These are phyloP conservation scores for Drosophila quadrilineata DNA, from an alignment of 1,140 invertebrate species.

Conservation along the genomic window DNA sequence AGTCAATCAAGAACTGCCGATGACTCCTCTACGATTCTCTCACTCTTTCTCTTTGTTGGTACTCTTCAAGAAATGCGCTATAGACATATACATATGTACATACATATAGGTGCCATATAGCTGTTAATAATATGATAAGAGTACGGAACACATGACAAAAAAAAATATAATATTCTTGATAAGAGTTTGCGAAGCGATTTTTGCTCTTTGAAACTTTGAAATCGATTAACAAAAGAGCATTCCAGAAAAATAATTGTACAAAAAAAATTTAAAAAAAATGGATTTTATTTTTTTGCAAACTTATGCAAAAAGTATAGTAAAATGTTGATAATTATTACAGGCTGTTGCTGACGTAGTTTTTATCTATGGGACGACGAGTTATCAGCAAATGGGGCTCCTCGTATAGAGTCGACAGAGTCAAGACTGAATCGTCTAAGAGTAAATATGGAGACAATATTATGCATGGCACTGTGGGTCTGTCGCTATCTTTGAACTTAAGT, in stretches of 20 bases:
- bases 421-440: slow-evolving; percentile 16
- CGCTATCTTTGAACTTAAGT: not conserved
- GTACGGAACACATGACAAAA: no score
- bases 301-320: not conserved
- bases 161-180: no score
- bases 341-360: slow-evolving; percentile 25
- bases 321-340: no score
- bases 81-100: no score
- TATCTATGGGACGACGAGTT: slow-evolving; percentile 20
- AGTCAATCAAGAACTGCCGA: slow-evolving; percentile 10
- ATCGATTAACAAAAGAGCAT: no score
- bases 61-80: not conserved
- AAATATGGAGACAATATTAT: slow-evolving; percentile 22
- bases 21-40: not conserved
- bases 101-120: no score
- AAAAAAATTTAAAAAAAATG: no score
- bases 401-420: not conserved
- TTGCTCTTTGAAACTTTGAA: no score
- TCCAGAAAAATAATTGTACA: no score
- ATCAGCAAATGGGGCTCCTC: slow-evolving; percentile 18
- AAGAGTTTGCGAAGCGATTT: no score
- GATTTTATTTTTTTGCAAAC: not conserved
- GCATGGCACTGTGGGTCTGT: not conserved
- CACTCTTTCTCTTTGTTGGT: not conserved
- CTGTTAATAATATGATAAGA: no score